A percentile compares a stretch with the other conserved stretches of the same genome.
phyloP scores from a whole-genome alignment of 2,888 invertebrate species.

The Eupithecia insigniata region DNA sequence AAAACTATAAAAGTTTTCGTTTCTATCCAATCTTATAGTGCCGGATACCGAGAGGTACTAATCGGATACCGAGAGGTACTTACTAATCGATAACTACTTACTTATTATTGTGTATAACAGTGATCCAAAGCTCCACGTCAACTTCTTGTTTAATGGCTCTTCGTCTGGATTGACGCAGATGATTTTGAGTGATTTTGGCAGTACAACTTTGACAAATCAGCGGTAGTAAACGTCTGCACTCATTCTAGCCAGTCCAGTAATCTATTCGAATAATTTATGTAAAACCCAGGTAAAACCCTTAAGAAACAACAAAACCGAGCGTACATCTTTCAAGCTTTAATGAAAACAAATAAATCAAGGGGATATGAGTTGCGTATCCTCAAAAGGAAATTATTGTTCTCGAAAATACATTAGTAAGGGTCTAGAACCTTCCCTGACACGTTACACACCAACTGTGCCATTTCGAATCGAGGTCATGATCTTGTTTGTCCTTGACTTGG shows the following conservation, averaged over 20 bases:
- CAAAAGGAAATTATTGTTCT: slow-evolving; percentile 21
- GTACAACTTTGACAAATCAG: too few species aligned
- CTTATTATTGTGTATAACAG: not conserved
- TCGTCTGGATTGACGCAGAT: too few species aligned
- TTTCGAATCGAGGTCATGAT: not conserved
- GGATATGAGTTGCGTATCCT: not conserved
- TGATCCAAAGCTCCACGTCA: too few species aligned
- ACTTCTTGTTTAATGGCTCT: too few species aligned
- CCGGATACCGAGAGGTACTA: too few species aligned
- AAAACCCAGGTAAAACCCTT: not conserved
- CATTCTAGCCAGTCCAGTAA: not conserved
- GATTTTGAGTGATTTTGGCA: too few species aligned
- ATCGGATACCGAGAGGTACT: too few species aligned
- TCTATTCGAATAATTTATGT: not conserved
- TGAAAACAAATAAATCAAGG: slow-evolving; percentile 2
- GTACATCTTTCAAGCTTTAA: not conserved
- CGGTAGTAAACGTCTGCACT: not conserved
- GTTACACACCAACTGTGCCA: not conserved
- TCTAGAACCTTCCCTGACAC: not conserved
- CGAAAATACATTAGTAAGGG: slow-evolving; percentile 35
- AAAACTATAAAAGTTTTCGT: too few species aligned
- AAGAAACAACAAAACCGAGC: not conserved
- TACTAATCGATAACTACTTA: not conserved
- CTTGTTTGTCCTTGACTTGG: not conserved
- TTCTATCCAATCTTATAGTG: too few species aligned